Evolutionary conservation across 1,140 invertebrate genomes (phyloP), one percentile per base, ranked within the genome.

Genomic region (Chlorops oryzae): DNA sequence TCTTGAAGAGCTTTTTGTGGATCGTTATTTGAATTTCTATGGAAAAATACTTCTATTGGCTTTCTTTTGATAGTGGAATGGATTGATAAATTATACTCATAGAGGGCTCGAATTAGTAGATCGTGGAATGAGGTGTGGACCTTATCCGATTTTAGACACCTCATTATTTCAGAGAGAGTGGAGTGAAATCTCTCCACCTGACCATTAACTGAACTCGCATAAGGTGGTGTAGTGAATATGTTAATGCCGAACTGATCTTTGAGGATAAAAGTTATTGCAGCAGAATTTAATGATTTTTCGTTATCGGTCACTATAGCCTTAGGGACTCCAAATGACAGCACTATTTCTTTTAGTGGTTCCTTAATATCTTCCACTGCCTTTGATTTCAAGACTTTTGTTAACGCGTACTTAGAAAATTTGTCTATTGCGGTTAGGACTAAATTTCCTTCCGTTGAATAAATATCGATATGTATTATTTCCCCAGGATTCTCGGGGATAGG

Each of bases 101-200:
- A 17, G 2, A 48, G 50, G 5, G 45, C 23, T 45, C 21, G 45
- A 24, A 51, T 43, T 21, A 40, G 38, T 13, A 54, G 15, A 28
- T 48, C 46, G 15, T 42, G 18, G 18, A 55, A 46, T 12, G 39
- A 22, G 38, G 38, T 9, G 10, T 45, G 32, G 2, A 9, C 39
- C 12, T 35, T 12, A 9, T 57, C 48, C 15, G 21, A 43, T 39
- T 47, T 39, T 5, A 51, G 22, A 21, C 48, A 48, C 23, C 49
- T 40, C 40, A 54, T 50, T 22, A 54, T 51, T 52, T 54, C 56
- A 13, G 41, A 24, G 10, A 58, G 18, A 7, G 56, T 58, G 12
- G 52, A 55, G 35, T 58, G 56, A 28, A 52, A 51, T 1, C 56
- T 24, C 50, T 58, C 52, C 24, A 58, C 28, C 24, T 52, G 52